phyloP scores from a whole-genome alignment of 2,797 vertebrate species.

The Myotis daubentonii region DNA sequence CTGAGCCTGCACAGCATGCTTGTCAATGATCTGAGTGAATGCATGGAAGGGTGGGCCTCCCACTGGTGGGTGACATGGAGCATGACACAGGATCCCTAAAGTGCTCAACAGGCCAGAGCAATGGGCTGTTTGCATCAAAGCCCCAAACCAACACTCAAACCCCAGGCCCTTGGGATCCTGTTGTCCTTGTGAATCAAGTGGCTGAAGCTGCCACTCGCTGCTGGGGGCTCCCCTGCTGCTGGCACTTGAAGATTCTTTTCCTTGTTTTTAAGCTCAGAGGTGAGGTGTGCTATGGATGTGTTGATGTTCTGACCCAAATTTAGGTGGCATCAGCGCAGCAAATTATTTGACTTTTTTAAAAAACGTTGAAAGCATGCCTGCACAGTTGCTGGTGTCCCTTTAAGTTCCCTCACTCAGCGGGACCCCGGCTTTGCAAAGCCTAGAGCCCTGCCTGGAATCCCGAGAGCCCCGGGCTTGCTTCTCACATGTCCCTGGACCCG shows the following conservation, averaged over 20 bases:
- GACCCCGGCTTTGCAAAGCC: background rate
- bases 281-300: too few species aligned
- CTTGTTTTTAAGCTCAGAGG: background rate
- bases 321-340: background rate
- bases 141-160: background rate
- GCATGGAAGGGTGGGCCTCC: accelerated
- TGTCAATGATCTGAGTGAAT: background rate
- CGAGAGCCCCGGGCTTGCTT: background rate
- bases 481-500: background rate
- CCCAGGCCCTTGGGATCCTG: background rate
- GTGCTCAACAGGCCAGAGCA: background rate
- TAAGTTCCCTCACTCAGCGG: too few species aligned
- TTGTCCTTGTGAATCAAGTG: accelerated
- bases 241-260: background rate
- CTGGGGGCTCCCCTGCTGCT: background rate
- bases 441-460: too few species aligned
- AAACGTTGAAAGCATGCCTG: background rate
- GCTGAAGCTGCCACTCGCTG: accelerated
- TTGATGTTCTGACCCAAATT: background rate
- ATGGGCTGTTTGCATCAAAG: accelerated
- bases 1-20: accelerated
- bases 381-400: background rate
- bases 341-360: background rate
- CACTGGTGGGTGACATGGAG: accelerated
- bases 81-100: background rate